Conservation (phyloP, 2,888 invertebrate genomes). For the Volucella bombylans region DNA sequence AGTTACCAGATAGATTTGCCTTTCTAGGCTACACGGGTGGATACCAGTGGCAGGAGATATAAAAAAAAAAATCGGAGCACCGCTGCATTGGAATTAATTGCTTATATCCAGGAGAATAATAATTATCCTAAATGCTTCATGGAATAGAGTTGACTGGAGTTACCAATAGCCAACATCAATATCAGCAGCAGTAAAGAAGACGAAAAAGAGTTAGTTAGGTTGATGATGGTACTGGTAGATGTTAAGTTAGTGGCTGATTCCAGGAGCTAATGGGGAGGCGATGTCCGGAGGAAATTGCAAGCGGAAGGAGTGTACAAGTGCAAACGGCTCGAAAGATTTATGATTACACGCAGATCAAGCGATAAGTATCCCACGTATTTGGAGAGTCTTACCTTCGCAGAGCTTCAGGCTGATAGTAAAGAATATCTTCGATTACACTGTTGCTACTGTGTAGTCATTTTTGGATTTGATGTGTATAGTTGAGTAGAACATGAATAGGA, state of each 20-base stretch:
- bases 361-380: constrained; percentile 50
- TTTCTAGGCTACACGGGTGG: neutral
- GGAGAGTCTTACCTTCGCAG: constrained; percentile 1
- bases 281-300: constrained; percentile 67
- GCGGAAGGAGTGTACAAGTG: constrained; percentile 68
- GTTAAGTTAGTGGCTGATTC: constrained; percentile 31
- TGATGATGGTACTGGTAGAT: constrained; percentile 9
- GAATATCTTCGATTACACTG: constrained; percentile 18
- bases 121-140: constrained; percentile 72
- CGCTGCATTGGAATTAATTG: constrained; percentile 64
- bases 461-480: neutral
- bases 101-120: constrained; percentile 72
- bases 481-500: too few species aligned
- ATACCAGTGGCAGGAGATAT: constrained; percentile 11
- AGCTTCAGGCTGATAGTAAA: constrained; percentile 25
- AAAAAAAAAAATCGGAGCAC: constrained; percentile 29
- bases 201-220: constrained; percentile 11
- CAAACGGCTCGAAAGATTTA: constrained; percentile 67
- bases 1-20: too few species aligned
- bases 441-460: constrained; percentile 41
- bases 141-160: constrained; percentile 2
- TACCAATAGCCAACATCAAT: too few species aligned
- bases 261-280: constrained; percentile 65
- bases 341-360: constrained; percentile 57
- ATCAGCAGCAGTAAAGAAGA: neutral